phyloP scores from a whole-genome alignment of 2,113 vertebrate species.

The Paradoxurus hermaphroditus region DNA sequence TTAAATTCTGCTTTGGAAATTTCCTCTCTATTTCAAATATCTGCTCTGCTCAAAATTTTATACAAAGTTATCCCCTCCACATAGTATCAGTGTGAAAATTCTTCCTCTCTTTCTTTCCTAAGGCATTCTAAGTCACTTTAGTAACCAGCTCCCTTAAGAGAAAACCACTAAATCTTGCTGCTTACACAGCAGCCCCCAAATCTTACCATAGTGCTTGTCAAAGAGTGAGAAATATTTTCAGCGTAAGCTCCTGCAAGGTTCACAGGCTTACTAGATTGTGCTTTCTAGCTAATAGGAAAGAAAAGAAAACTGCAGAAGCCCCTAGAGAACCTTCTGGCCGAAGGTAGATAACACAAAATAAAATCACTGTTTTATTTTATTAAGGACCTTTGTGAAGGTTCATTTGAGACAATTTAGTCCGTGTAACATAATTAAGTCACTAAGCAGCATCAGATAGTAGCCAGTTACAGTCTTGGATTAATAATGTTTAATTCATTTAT shows the following conservation, averaged over 20 bases:
- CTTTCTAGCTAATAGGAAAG: slow-evolving; percentile 66
- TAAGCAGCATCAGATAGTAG: slow-evolving; percentile 52
- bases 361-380: slow-evolving; percentile 73
- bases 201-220: slow-evolving; percentile 61
- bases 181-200: slow-evolving; percentile 57
- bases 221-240: slow-evolving; percentile 59
- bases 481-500: slow-evolving; percentile 62
- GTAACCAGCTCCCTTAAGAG: slow-evolving; percentile 67
- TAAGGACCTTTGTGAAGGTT: slow-evolving; percentile 70
- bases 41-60: slow-evolving; percentile 58
- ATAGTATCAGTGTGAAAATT: slow-evolving; percentile 50
- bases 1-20: slow-evolving; percentile 58
- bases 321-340: slow-evolving; percentile 67
- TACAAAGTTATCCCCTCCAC: slow-evolving; percentile 55
- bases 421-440: slow-evolving; percentile 75
- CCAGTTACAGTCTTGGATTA: slow-evolving; percentile 63
- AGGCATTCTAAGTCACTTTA: slow-evolving; percentile 59
- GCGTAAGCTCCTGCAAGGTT: slow-evolving; percentile 63
- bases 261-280: slow-evolving; percentile 54
- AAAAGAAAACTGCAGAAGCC: slow-evolving; percentile 57
- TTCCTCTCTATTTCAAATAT: slow-evolving; percentile 60
- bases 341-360: slow-evolving; percentile 66
- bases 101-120: slow-evolving; percentile 47
- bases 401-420: slow-evolving; percentile 74
- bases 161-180: slow-evolving; percentile 64